Evolutionary conservation across 2,113 vertebrate species (phyloP), one percentile per base, ranked within the genome.

Genomic region (Ibidorhyncha struthersii): DNA sequence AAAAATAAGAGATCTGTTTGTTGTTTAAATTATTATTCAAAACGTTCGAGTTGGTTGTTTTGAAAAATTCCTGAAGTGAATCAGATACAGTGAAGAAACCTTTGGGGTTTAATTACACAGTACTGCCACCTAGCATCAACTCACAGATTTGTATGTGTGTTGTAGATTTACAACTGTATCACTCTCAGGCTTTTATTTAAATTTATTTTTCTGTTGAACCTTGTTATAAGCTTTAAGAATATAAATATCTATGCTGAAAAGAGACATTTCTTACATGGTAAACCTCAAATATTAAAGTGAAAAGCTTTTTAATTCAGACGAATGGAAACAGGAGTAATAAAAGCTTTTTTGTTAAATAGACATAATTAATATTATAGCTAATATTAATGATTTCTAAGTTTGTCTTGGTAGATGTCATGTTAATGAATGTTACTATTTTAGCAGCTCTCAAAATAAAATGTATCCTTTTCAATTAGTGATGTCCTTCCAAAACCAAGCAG

Each of bases 81-180:
- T 95, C 71, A 88, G 78, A 77, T 29, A 52, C 61, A 41, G 77
- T 5, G 76, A 49, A 12, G 49, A 65, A 84, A 78, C 82, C 72
- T 76, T 56, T 16, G 93, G 80, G 83, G 86, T 98, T 98, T 95
- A 96, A 97, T 96, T 98, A 96, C 97, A 89, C 97, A 95, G 97
- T 96, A 98, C 88, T 98, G 98, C 98, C 98, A 98, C 96, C 98
- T 98, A 98, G 98, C 98, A 98, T 96, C 97, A 72, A 56, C 80
- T 85, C 71, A 6, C 29, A 77, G 78, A 32, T 52, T 59, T 59
- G 62, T 82, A 22, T n/a, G 62, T 45, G 18, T 82, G 12, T 47
- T 52, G 30, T 9, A 23, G 55, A 65, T 27, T 40, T 45, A 34
- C 32, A 53, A 52, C 63, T 23, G 16, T 43, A 62, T 29, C 79